Evolutionary conservation across 2,888 invertebrate species (phyloP).

Genomic region (Myopa testacea): DNA sequence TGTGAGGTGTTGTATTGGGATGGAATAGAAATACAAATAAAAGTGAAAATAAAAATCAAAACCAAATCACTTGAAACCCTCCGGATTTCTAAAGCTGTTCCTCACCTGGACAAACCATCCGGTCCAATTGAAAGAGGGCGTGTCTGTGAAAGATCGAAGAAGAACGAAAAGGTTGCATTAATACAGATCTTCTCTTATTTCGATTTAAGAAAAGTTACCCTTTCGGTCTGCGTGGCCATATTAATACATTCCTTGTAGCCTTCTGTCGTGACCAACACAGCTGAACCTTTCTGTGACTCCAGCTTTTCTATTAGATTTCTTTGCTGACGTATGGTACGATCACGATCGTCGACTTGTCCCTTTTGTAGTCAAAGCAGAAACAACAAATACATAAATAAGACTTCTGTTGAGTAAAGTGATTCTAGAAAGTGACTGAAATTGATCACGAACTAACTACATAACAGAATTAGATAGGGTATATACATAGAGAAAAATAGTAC

Average conservation of each 20-base stretch:
- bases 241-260: constrained; percentile 74
- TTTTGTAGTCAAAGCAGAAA: constrained; percentile 52
- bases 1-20: not conserved
- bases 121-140: constrained; percentile 68
- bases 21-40: not conserved
- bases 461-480: too few relatives aligned
- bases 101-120: constrained; percentile 69
- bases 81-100: not conserved
- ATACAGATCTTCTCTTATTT: not conserved
- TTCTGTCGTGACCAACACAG: constrained; percentile 45
- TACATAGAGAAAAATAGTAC: too few relatives aligned
- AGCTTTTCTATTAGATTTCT: constrained; percentile 80
- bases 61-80: not conserved
- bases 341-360: constrained; percentile 88
- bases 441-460: too few relatives aligned
- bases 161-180: not conserved
- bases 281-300: constrained; percentile 63
- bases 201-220: constrained; percentile 71
- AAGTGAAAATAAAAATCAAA: not conserved
- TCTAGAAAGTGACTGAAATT: too few relatives aligned
- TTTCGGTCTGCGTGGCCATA: constrained; percentile 88
- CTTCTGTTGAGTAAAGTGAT: too few relatives aligned
- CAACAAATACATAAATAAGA: too few relatives aligned
- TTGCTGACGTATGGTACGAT: constrained; percentile 82
- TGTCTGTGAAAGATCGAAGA: constrained; percentile 57